Conservation (phyloP, 2,797 vertebrate genomes). For the Chlorospingus flavigularis region DNA sequence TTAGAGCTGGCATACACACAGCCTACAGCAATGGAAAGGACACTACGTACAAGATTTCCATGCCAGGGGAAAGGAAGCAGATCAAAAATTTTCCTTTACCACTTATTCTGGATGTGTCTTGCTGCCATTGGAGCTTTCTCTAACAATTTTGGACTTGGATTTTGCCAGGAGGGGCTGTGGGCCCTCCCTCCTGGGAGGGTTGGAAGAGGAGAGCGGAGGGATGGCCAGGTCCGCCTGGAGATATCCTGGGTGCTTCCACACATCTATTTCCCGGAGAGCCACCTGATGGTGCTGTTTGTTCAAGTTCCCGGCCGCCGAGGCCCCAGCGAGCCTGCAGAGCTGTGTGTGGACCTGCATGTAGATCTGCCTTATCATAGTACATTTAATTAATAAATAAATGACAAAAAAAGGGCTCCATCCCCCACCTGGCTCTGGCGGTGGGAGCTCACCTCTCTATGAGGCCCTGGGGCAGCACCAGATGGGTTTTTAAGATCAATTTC, state of each 20-base stretch:
- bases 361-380: background rate
- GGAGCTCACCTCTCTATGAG: background rate
- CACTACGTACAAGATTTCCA: too few species aligned
- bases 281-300: conserved; percentile 70
- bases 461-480: background rate
- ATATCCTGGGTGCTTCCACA: background rate
- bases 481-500: conserved; percentile 18
- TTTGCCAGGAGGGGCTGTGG: background rate
- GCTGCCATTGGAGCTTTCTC: background rate
- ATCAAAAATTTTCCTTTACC: background rate
- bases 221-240: background rate
- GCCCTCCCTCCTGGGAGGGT: background rate
- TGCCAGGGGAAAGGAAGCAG: background rate
- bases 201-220: background rate
- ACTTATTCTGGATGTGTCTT: background rate
- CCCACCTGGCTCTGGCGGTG: background rate
- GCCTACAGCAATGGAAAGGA: background rate
- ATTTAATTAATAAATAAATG: conserved; percentile 35
- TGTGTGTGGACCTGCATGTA: conserved; percentile 33
- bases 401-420: background rate
- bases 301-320: background rate
- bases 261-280: background rate
- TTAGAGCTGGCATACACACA: background rate
- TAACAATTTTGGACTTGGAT: background rate
- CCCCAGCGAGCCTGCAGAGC: background rate